These are phyloP conservation scores for Bubo bubo DNA, from an alignment of 2,113 vertebrate species.

Conservation along the genomic window DNA sequence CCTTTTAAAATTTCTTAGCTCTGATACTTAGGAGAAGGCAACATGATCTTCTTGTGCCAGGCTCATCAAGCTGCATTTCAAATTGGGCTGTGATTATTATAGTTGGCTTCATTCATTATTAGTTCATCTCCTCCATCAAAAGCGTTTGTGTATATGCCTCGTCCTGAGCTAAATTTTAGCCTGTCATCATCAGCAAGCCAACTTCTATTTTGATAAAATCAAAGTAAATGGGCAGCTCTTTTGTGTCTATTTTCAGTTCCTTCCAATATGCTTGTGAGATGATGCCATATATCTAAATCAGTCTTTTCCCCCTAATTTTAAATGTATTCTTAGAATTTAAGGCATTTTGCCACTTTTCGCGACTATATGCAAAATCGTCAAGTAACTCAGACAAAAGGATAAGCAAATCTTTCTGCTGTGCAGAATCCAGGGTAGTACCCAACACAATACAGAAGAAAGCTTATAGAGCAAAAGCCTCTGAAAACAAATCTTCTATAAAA, in stretches of 20 bases:
- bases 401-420: background rate
- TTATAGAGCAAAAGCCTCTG: background rate
- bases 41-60: background rate
- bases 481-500: background rate
- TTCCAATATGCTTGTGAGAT: background rate
- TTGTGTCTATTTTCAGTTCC: background rate
- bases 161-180: background rate
- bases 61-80: background rate
- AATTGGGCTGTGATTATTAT: background rate
- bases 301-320: background rate
- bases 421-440: background rate
- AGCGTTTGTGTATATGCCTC: background rate
- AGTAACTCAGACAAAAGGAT: background rate
- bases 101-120: background rate
- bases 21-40: background rate
- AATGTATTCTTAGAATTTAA: background rate
- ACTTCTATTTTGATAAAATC: background rate
- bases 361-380: background rate
- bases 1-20: background rate
- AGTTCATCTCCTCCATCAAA: conserved; percentile 2
- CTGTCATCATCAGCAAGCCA: background rate
- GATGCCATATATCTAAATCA: background rate
- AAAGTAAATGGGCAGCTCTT: background rate
- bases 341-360: background rate
- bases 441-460: background rate